Evolutionary conservation across 2,113 vertebrate genomes (phyloP).

Genomic region (Poecile atricapillus): DNA sequence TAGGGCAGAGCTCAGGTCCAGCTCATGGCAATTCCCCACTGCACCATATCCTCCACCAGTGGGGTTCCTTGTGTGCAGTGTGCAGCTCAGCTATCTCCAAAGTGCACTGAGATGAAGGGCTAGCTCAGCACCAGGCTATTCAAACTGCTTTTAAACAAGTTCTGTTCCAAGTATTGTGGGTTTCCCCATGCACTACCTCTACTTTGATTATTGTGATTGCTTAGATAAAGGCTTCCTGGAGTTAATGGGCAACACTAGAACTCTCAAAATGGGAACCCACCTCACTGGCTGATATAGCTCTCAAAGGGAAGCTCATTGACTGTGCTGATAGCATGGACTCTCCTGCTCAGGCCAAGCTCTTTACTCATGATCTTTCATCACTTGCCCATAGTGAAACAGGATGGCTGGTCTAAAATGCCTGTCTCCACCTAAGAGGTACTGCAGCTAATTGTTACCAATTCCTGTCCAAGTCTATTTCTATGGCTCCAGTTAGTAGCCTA

Average conservation of each 20-base stretch:
- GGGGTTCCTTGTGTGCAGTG: neutral
- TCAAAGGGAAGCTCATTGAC: neutral
- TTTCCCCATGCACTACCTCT: neutral
- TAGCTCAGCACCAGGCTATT: neutral
- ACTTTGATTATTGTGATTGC: neutral
- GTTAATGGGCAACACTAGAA: neutral
- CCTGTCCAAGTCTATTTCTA: neutral
- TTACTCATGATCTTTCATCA: neutral
- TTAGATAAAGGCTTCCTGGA: conserved; percentile 24
- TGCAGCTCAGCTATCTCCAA: neutral
- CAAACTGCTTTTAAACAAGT: neutral
- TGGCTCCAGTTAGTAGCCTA: neutral
- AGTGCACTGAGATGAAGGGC: neutral
- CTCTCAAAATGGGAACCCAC: neutral
- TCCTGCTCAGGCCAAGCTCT: neutral
- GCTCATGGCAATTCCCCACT: neutral
- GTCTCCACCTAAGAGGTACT: neutral
- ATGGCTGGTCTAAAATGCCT: neutral
- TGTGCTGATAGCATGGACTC: neutral
- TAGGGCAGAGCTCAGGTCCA: neutral
- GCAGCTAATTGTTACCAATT: neutral
- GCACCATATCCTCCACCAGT: neutral
- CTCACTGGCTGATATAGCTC: neutral
- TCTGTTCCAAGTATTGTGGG: neutral
- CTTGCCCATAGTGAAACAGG: neutral